phyloP scores from a whole-genome alignment of 2,888 invertebrate species.

The Spodoptera exigua region DNA sequence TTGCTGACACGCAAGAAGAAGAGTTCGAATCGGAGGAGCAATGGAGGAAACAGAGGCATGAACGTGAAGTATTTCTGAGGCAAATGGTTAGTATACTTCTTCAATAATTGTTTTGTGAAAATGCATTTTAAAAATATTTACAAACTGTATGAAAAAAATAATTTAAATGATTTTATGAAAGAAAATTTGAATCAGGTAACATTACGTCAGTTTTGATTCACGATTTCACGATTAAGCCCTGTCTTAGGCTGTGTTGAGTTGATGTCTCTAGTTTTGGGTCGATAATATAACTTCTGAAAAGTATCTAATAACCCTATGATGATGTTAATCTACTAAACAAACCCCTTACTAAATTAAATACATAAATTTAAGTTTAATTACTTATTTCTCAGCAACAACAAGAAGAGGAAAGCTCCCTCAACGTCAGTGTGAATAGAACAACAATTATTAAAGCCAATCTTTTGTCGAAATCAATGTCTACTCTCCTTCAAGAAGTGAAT shows the following conservation, averaged over 20 bases:
- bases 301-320: too few relatives aligned
- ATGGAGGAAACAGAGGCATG: conserved; percentile 94
- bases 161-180: too few relatives aligned
- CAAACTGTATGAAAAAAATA: not conserved
- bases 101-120: not conserved
- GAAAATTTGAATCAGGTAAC: too few relatives aligned
- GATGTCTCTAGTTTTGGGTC: too few relatives aligned
- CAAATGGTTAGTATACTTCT: conserved; percentile 79
- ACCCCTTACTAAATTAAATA: too few relatives aligned
- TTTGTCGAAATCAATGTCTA: conserved; percentile 73
- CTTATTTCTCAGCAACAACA: conserved; percentile 75
- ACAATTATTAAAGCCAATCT: conserved; percentile 82
- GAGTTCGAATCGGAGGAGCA: conserved; percentile 93
- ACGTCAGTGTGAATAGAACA: conserved; percentile 72
- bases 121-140: not conserved
- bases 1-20: conserved; percentile 89
- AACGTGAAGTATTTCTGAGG: conserved; percentile 94
- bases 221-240: too few relatives aligned
- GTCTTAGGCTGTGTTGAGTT: too few relatives aligned
- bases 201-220: too few relatives aligned
- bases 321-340: too few relatives aligned
- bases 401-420: conserved; percentile 62
- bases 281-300: too few relatives aligned
- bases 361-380: not conserved
- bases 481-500: conserved; percentile 68